Conservation (phyloP, 2,797 vertebrate genomes). For the Coluber constrictor region DNA sequence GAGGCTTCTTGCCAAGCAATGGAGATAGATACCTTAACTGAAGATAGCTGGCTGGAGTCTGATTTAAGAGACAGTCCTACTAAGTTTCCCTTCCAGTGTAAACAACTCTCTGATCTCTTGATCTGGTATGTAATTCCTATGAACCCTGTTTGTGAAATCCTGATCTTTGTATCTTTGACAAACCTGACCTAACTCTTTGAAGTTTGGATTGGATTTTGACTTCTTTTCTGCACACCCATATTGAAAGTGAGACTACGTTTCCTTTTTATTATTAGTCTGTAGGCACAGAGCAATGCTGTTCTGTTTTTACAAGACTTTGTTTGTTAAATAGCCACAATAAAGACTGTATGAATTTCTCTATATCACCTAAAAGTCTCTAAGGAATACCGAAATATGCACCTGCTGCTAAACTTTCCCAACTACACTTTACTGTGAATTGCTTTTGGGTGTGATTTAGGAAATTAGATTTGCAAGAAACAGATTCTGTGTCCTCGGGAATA, state of each 20-base stretch:
- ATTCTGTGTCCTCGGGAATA: constrained; percentile 42
- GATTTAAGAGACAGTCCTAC: background rate
- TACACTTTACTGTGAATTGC: constrained; percentile 24
- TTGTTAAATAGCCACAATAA: constrained; percentile 35
- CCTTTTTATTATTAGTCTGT: constrained; percentile 10
- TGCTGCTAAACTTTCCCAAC: constrained; percentile 34
- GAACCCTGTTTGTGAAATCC: background rate
- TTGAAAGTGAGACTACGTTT: background rate
- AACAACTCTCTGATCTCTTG: background rate
- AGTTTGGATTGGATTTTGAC: background rate
- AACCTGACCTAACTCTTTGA: background rate
- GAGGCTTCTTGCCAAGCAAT: background rate
- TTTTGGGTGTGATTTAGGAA: constrained; percentile 34
- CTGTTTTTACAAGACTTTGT: constrained; percentile 34
- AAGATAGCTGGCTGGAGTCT: background rate
- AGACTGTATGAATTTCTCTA: constrained; percentile 16
- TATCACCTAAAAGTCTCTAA: constrained; percentile 20
- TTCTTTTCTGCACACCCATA: background rate
- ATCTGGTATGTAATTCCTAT: background rate
- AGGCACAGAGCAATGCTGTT: constrained; percentile 25
- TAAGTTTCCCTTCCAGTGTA: background rate
- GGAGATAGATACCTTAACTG: background rate
- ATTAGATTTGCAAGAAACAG: constrained; percentile 38
- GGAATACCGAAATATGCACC: constrained; percentile 29
- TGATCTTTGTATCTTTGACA: background rate